These are phyloP conservation scores for Athetis lepigone DNA, from an alignment of 2,888 invertebrate genomes.

Conservation along the genomic window DNA sequence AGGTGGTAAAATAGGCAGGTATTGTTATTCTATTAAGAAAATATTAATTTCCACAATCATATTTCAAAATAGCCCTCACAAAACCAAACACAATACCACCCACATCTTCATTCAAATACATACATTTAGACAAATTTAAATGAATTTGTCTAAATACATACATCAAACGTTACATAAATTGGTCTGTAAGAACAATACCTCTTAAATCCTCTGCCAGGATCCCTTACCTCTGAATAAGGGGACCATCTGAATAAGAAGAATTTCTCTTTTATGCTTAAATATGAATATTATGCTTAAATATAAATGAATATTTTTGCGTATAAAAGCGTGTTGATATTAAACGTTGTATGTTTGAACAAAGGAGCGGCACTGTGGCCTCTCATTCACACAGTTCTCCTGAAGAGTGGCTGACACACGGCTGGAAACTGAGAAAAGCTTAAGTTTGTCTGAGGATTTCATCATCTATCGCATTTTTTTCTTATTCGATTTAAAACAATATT, in stretches of 20 bases:
- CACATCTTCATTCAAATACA: constrained; percentile 24
- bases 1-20: too few relatives aligned
- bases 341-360: constrained; percentile 49
- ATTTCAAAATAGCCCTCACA: neutral
- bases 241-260: neutral
- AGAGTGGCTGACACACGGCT: constrained; percentile 30
- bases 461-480: too few relatives aligned
- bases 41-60: constrained; percentile 19
- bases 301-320: constrained; percentile 47
- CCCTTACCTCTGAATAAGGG: neutral
- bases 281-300: too few relatives aligned
- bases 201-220: neutral
- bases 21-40: too few relatives aligned
- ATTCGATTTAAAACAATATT: too few relatives aligned
- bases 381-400: constrained; percentile 15
- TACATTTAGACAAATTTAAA: too few relatives aligned
- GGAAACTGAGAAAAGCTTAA: constrained; percentile 2
- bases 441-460: too few relatives aligned
- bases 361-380: constrained; percentile 13
- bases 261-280: constrained; percentile 35
- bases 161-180: constrained; percentile 7
- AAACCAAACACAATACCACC: constrained; percentile 6
- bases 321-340: constrained; percentile 50
- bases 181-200: constrained; percentile 15
- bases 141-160: neutral